Conservation (phyloP, 2,888 invertebrate genomes). For the Onthophagus sagittarius region DNA sequence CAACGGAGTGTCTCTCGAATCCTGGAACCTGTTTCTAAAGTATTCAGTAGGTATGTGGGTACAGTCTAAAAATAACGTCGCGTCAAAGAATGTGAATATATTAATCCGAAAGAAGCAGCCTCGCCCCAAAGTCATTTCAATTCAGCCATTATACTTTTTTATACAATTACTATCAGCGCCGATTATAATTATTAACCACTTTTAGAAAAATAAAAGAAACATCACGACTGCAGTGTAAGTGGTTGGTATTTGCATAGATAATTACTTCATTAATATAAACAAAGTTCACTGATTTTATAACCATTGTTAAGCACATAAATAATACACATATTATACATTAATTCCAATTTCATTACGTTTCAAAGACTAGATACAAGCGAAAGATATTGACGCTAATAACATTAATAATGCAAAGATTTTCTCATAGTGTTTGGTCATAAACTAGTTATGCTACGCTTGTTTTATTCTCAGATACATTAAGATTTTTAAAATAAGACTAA, state of each 20-base stretch:
- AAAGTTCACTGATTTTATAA: background rate
- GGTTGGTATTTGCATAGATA: background rate
- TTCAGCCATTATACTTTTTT: background rate
- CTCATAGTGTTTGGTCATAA: background rate
- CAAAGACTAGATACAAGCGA: background rate
- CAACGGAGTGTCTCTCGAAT: slow-evolving; percentile 2
- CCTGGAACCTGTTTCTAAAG: slow-evolving; percentile 9
- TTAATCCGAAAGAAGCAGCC: slow-evolving; percentile 10
- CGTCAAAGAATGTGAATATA: slow-evolving; percentile 14
- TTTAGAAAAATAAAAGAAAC: background rate
- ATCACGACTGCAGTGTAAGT: background rate
- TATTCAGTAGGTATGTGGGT: slow-evolving; percentile 12
- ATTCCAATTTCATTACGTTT: background rate
- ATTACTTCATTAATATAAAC: background rate
- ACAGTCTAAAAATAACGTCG: slow-evolving; percentile 10
- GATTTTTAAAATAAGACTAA: background rate
- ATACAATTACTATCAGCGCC: background rate
- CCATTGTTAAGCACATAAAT: background rate
- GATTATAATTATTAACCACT: background rate
- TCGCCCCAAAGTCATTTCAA: background rate
- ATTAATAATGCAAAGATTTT: background rate
- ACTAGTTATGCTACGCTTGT: background rate
- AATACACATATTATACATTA: background rate
- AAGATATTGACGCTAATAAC: background rate
- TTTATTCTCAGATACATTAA: background rate